Evolutionary conservation across 1,140 invertebrate species (phyloP).

Genomic region (Trachymyrmex cornetzi): DNA sequence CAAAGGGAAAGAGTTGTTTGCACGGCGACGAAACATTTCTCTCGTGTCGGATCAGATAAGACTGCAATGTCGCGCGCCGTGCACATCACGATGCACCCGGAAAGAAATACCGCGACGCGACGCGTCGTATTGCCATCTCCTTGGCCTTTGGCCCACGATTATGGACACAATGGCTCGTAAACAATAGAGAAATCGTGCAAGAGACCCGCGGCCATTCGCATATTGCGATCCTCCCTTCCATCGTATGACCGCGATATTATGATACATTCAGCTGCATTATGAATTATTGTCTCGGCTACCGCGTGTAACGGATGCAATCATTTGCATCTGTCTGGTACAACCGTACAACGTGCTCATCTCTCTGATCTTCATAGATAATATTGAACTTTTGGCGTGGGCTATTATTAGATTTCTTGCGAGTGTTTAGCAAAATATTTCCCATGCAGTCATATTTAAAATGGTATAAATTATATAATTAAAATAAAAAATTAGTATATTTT

Average conservation of each 20-base stretch:
- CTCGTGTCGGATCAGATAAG: conserved; percentile 51
- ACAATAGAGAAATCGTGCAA: conserved; percentile 66
- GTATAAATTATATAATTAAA: neutral
- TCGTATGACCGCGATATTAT: neutral
- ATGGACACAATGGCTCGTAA: conserved; percentile 66
- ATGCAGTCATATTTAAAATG: neutral
- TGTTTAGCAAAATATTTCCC: neutral
- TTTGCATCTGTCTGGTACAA: conserved; percentile 32
- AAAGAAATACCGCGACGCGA: conserved; percentile 30
- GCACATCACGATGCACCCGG: neutral
- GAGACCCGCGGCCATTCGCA: neutral
- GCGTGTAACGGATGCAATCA: neutral
- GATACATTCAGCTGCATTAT: conserved; percentile 9
- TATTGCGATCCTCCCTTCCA: neutral
- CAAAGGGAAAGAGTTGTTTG: conserved; percentile 58
- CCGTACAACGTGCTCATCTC: neutral
- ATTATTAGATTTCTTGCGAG: conserved; percentile 25
- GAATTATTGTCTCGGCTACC: conserved; percentile 42
- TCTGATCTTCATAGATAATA: conserved; percentile 23
- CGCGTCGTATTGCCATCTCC: conserved; percentile 22
- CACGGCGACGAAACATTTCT: conserved; percentile 54
- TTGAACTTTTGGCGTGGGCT: conserved; percentile 41
- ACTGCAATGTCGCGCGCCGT: neutral
- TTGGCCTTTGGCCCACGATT: conserved; percentile 53
- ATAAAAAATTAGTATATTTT: neutral